Conservation (phyloP, 2,113 vertebrate genomes). For the Athene cunicularia region DNA sequence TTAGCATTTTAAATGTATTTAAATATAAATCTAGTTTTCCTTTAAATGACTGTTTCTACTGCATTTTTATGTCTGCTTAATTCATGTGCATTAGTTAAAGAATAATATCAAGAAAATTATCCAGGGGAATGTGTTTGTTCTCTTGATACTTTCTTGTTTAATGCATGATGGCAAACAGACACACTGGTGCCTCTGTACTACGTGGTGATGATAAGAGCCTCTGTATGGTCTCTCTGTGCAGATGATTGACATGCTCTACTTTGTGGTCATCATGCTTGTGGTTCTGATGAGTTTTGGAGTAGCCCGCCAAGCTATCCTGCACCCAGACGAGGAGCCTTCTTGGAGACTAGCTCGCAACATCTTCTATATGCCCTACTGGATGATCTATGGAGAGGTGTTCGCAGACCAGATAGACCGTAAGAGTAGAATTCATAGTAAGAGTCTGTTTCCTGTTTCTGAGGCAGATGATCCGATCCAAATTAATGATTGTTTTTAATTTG, state of each 20-base stretch:
- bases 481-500: slow-evolving; percentile 64
- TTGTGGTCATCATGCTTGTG: slow-evolving; percentile 98
- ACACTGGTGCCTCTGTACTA: background rate
- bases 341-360: slow-evolving; percentile 98
- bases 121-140: background rate
- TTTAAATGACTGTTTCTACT: background rate
- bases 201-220: background rate
- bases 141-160: background rate
- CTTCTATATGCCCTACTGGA: slow-evolving; percentile 99
- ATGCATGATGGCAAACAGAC: background rate
- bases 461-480: slow-evolving; percentile 85
- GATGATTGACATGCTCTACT: slow-evolving; percentile 99
- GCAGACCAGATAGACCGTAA: slow-evolving; percentile 99
- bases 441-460: slow-evolving; percentile 92
- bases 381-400: slow-evolving; percentile 99
- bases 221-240: slow-evolving; percentile 51
- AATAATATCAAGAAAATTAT: background rate
- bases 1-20: background rate
- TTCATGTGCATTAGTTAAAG: background rate
- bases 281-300: slow-evolving; percentile 99
- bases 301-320: slow-evolving; percentile 94
- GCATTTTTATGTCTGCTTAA: background rate
- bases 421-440: slow-evolving; percentile 99
- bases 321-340: slow-evolving; percentile 96
- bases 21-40: background rate